A percentile compares a stretch with the other conserved stretches of the same genome.
Evolutionary conservation across 2,113 vertebrate genomes (phyloP).

Genomic region (Nycticorax nycticorax): DNA sequence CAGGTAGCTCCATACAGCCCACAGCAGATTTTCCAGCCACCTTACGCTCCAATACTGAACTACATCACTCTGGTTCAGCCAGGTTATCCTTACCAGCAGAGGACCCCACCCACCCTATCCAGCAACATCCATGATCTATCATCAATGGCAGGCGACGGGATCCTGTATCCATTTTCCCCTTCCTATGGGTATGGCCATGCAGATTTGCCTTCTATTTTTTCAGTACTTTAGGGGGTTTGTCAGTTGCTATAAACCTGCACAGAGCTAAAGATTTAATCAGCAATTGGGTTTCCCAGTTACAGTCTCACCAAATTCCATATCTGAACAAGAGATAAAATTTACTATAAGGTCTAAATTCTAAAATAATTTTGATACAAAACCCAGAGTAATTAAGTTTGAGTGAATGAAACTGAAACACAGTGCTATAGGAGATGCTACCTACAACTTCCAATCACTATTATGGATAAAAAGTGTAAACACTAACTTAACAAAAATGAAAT

Average conservation of each 20-base stretch:
- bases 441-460: not conserved
- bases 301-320: not conserved
- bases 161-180: conserved; percentile 25
- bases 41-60: conserved; percentile 30
- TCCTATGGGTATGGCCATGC: conserved; percentile 39
- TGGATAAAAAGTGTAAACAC: not conserved
- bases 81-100: conserved; percentile 39
- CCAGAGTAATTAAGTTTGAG: not conserved
- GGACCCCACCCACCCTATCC: not conserved
- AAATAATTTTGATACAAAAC: not conserved
- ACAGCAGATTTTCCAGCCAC: conserved; percentile 58
- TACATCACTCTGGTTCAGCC: conserved; percentile 59
- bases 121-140: conserved; percentile 5
- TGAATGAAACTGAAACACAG: not conserved
- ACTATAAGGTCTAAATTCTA: not conserved
- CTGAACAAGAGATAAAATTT: not conserved
- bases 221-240: not conserved
- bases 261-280: not conserved
- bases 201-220: not conserved
- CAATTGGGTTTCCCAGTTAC: not conserved
- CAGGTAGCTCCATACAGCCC: conserved; percentile 58
- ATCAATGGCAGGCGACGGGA: conserved; percentile 41
- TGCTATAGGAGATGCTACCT: not conserved
- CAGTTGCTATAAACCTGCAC: not conserved
- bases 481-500: not conserved